A percentile compares a stretch with the other conserved stretches of the same genome.
Conservation (phyloP, 1,140 invertebrate genomes). For the Atopsyche davidsoni region DNA sequence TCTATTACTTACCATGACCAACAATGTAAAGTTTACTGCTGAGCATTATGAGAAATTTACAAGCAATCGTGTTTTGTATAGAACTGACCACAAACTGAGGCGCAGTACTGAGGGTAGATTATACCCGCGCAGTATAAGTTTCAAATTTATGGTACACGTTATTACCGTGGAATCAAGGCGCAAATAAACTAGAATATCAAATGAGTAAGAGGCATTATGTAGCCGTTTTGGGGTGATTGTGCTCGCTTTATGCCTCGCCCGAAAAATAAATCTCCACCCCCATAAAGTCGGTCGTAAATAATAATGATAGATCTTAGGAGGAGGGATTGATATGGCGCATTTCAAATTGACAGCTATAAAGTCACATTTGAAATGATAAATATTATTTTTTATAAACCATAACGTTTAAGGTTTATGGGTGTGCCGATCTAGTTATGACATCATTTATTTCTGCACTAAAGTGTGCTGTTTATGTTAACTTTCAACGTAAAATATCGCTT, state of each 20-base stretch:
- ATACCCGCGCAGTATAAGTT: slow-evolving; percentile 2
- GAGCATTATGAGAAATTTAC: slow-evolving; percentile 3
- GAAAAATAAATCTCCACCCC: not conserved
- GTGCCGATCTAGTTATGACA: too few relatives aligned
- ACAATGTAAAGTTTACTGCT: slow-evolving; percentile 6
- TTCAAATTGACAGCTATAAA: too few relatives aligned
- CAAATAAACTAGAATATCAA: slow-evolving; percentile 6
- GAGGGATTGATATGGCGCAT: too few relatives aligned
- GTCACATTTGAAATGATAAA: too few relatives aligned
- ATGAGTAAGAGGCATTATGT: not conserved
- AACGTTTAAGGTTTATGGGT: too few relatives aligned
- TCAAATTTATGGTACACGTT: not conserved
- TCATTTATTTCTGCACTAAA: too few relatives aligned
- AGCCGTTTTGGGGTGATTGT: not conserved
- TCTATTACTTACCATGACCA: not conserved
- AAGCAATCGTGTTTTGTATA: slow-evolving; percentile 11
- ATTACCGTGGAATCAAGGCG: not conserved
- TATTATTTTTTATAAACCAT: too few relatives aligned
- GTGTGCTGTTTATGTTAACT: too few relatives aligned
- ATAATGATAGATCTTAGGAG: too few relatives aligned
- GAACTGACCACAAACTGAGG: slow-evolving; percentile 2
- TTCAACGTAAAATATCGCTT: too few relatives aligned
- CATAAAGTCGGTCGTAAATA: too few relatives aligned
- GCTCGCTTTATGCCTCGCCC: not conserved
- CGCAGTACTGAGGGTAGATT: not conserved